A percentile compares a stretch with the other conserved stretches of the same genome.
Conservation (phyloP, 2,888 invertebrate genomes). For the Caenorhabditis drosophilae region DNA sequence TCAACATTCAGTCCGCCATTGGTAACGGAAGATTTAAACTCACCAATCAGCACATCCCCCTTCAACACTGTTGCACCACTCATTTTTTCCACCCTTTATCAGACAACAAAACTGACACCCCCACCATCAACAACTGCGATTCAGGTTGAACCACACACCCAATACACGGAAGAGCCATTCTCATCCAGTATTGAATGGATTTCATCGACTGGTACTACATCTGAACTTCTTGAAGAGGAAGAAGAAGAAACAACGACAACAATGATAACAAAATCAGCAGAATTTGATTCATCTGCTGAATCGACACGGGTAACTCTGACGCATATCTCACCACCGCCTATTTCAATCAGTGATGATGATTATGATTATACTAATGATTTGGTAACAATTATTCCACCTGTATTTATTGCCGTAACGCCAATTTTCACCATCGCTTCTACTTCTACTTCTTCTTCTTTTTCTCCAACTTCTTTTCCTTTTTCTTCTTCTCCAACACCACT, state of each 20-base stretch:
- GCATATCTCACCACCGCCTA: background rate
- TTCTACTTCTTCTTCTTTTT: no score
- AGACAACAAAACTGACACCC: background rate
- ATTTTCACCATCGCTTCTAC: no score
- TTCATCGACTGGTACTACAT: conserved; percentile 14
- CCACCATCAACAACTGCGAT: conserved; percentile 9
- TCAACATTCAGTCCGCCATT: conserved; percentile 33
- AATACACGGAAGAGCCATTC: conserved; percentile 39
- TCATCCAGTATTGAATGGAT: conserved; percentile 27
- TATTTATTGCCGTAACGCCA: no score
- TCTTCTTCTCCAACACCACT: no score
- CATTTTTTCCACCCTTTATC: background rate
- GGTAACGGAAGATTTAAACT: conserved; percentile 10
- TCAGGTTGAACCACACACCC: conserved; percentile 22
- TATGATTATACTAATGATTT: conserved; percentile 36
- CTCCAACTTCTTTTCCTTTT: no score
- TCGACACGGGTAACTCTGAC: background rate
- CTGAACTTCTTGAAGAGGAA: conserved; percentile 17
- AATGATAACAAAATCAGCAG: conserved; percentile 1
- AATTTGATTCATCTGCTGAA: background rate
- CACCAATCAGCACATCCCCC: conserved; percentile 2
- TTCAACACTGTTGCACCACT: background rate
- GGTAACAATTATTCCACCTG: conserved; percentile 3
- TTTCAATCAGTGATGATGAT: conserved; percentile 21
- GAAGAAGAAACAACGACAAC: conserved; percentile 7